phyloP scores from a whole-genome alignment of 2,797 vertebrate genomes.

The Cichlasoma orientale region DNA sequence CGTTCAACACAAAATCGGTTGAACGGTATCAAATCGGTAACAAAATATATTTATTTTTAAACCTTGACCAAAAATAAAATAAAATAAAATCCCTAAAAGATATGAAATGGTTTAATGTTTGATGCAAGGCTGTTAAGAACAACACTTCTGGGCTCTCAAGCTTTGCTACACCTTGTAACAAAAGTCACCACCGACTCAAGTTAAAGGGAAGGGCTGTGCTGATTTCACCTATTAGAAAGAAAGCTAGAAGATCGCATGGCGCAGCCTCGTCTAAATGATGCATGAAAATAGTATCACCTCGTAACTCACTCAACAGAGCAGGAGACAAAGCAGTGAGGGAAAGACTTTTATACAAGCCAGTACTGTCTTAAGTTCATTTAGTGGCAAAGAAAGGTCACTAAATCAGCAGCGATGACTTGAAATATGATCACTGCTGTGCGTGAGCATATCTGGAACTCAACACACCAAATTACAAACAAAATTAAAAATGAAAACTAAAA shows the following conservation, averaged over 20 bases:
- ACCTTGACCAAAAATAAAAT: neutral
- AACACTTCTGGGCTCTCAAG: neutral
- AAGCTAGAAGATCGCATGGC: neutral
- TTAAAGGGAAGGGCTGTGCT: neutral
- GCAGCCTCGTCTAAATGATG: neutral
- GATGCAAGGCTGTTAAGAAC: neutral
- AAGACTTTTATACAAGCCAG: neutral
- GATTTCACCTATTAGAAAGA: neutral
- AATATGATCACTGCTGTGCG: too few species aligned
- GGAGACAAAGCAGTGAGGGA: too few species aligned
- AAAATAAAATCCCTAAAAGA: neutral
- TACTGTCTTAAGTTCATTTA: neutral
- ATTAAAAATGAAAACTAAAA: too few species aligned
- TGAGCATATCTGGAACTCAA: too few species aligned
- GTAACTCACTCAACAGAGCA: neutral
- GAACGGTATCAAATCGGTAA: too few species aligned
- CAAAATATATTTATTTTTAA: neutral
- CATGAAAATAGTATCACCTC: neutral
- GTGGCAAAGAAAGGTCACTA: neutral
- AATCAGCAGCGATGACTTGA: too few species aligned
- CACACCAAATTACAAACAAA: too few species aligned
- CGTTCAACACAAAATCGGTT: neutral
- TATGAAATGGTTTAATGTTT: neutral
- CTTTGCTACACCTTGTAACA: neutral
- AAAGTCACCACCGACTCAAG: neutral